phyloP scores from a whole-genome alignment of 2,113 vertebrate species.

The Osmerus mordax region DNA sequence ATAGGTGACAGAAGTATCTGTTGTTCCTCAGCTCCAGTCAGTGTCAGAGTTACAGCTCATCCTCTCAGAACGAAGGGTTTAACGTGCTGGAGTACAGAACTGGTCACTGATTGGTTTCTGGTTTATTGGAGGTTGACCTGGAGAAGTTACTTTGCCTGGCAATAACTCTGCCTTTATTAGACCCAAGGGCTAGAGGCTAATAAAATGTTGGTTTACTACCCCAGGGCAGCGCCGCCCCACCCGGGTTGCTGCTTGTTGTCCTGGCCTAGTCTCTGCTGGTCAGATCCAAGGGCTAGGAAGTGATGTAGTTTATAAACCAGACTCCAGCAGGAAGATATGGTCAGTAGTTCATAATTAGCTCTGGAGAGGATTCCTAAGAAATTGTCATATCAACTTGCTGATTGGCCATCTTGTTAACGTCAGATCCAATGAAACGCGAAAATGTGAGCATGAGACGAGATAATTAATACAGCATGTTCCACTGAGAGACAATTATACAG shows the following conservation, averaged over 20 bases:
- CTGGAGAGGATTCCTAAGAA: background rate
- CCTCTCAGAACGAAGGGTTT: slow-evolving; percentile 10
- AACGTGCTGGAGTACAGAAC: slow-evolving; percentile 10
- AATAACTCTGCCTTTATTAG: slow-evolving; percentile 71
- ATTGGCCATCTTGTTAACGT: slow-evolving; percentile 66
- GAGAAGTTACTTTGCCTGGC: slow-evolving; percentile 62
- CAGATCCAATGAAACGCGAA: slow-evolving; percentile 74
- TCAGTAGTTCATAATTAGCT: background rate
- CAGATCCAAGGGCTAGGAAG: no score
- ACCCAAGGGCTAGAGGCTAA: slow-evolving; percentile 68
- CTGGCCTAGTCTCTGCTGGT: no score
- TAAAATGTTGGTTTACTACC: slow-evolving; percentile 74
- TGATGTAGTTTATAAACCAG: no score
- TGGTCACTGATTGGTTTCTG: slow-evolving; percentile 70
- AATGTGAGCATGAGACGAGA: slow-evolving; percentile 67
- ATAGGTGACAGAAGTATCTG: no score
- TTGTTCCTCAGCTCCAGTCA: no score
- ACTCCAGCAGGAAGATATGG: background rate
- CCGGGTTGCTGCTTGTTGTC: slow-evolving; percentile 8
- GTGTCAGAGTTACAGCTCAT: background rate
- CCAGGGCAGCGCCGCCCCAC: slow-evolving; percentile 24
- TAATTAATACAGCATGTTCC: slow-evolving; percentile 77
- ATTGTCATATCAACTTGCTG: slow-evolving; percentile 49
- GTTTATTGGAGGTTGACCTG: slow-evolving; percentile 72
- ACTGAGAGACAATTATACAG: slow-evolving; percentile 67